Evolutionary conservation across 30 jellyfish, hydroid and myxozoan species (phyloP).

Genomic region (Aurelia aurita complex sp. Pacific): DNA sequence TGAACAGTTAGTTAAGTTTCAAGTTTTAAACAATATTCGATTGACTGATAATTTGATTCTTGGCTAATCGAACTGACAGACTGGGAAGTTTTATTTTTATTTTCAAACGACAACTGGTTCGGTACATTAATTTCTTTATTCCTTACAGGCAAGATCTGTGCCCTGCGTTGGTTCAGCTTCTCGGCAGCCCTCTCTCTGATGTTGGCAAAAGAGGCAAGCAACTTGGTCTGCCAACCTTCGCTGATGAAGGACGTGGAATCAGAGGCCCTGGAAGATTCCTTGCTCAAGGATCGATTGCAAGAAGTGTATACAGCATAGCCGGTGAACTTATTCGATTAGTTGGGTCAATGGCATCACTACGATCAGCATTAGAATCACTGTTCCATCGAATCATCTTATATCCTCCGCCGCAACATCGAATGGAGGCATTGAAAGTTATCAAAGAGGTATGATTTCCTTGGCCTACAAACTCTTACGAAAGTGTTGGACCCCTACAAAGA

Average conservation of each 20-base stretch:
- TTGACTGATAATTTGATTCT: no score
- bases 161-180: constrained; percentile 90
- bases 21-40: no score
- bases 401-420: constrained; percentile 94
- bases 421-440: constrained; percentile 89
- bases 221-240: constrained; percentile 40
- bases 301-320: constrained; percentile 71
- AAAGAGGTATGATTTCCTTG: constrained; percentile 74
- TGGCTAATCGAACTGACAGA: no score
- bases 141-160: constrained; percentile 83
- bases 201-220: constrained; percentile 65
- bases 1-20: no score
- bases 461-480: neutral
- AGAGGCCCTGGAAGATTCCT: constrained; percentile 65
- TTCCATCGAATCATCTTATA: constrained; percentile 83
- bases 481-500: no score
- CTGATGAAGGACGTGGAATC: constrained; percentile 80
- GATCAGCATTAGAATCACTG: constrained; percentile 90
- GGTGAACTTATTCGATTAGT: constrained; percentile 88
- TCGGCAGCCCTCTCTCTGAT: constrained; percentile 83
- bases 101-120: no score
- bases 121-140: no score
- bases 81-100: no score
- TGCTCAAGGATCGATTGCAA: constrained; percentile 58
- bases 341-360: constrained; percentile 80